Conservation (phyloP, 2,113 vertebrate species). For the Hydrochoerus hydrochaeris region DNA sequence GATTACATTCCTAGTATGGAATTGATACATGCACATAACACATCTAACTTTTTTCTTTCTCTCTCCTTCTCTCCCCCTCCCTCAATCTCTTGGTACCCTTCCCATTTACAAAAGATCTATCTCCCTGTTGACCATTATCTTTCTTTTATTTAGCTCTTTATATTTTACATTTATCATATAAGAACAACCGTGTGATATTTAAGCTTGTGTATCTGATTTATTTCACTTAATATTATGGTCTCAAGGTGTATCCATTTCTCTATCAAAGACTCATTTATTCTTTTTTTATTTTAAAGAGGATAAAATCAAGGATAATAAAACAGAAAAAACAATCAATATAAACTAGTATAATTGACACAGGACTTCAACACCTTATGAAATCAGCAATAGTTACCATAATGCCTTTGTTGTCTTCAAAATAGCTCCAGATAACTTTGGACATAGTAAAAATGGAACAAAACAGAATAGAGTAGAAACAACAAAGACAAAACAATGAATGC, state of each 20-base stretch:
- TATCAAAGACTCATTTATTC: neutral
- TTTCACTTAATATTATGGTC: neutral
- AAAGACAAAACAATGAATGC: too few relatives aligned
- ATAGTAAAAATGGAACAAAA: too few relatives aligned
- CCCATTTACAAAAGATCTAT: neutral
- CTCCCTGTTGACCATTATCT: neutral
- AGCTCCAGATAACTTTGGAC: too few relatives aligned
- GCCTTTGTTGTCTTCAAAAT: too few relatives aligned
- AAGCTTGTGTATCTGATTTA: neutral
- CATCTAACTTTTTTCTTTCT: neutral
- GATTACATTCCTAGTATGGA: neutral
- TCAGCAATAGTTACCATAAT: too few relatives aligned
- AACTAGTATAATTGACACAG: too few relatives aligned
- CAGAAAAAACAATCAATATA: too few relatives aligned
- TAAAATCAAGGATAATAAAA: too few relatives aligned
- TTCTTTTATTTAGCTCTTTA: neutral
- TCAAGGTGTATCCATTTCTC: neutral
- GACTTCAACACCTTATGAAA: too few relatives aligned
- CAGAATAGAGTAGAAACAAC: too few relatives aligned
- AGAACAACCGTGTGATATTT: neutral
- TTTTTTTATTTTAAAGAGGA: too few relatives aligned
- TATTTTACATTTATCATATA: neutral
- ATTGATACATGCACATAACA: neutral
- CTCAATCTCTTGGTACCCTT: neutral
- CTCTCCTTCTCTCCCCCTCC: neutral